phyloP scores from a whole-genome alignment of 2,797 vertebrate species.

The Crenuchus spilurus region DNA sequence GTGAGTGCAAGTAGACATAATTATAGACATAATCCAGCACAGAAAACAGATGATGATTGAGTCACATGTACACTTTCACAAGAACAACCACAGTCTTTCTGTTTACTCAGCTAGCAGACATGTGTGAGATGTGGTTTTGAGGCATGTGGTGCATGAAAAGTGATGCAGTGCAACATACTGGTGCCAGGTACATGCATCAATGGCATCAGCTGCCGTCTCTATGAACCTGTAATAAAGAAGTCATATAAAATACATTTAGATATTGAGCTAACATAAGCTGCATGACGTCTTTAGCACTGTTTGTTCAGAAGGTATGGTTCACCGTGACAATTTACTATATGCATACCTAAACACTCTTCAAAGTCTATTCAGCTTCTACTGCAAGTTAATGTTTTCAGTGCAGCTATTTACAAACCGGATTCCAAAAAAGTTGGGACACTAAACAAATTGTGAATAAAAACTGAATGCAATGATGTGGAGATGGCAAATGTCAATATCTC shows the following conservation, averaged over 20 bases:
- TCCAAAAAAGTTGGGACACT: too few relatives aligned
- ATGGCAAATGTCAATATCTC: too few relatives aligned
- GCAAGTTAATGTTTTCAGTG: background rate
- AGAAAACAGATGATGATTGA: background rate
- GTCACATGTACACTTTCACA: background rate
- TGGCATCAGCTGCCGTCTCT: conserved; percentile 77
- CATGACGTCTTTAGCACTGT: too few relatives aligned
- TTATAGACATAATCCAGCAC: background rate
- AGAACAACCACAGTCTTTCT: background rate
- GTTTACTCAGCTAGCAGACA: background rate
- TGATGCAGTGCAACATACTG: conserved; percentile 82
- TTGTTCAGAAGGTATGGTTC: too few relatives aligned
- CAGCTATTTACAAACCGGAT: background rate
- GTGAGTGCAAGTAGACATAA: background rate
- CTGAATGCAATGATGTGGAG: too few relatives aligned
- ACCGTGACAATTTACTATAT: too few relatives aligned
- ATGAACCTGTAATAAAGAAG: conserved; percentile 91
- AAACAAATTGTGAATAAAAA: too few relatives aligned
- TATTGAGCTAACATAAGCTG: too few relatives aligned
- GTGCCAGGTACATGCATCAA: conserved; percentile 91
- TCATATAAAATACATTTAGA: too few relatives aligned
- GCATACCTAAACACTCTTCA: too few relatives aligned
- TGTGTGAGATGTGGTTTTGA: background rate
- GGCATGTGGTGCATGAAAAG: background rate
- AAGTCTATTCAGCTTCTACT: too few relatives aligned